Conservation (phyloP, 1,140 invertebrate species). For the Drosophila chauvacae region DNA sequence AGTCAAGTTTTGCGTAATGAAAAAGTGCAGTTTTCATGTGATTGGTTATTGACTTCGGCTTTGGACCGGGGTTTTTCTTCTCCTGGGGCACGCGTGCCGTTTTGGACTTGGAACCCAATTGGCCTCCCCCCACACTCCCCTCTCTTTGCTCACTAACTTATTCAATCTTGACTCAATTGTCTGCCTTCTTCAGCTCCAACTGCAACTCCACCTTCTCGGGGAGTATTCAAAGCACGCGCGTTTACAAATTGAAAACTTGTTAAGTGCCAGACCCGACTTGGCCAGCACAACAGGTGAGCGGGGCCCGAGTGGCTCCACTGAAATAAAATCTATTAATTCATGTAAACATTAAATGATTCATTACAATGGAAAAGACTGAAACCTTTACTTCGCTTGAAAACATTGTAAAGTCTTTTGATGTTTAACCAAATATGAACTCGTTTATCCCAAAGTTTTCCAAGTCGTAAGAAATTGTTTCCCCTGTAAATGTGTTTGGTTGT, state of each 20-base stretch:
- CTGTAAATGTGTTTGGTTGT: constrained; percentile 10
- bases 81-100: constrained; percentile 38
- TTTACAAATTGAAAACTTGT: constrained; percentile 83
- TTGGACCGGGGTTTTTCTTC: constrained; percentile 14
- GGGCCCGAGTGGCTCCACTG: constrained; percentile 5
- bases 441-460: neutral
- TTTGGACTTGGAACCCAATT: constrained; percentile 57
- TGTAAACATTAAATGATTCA: neutral
- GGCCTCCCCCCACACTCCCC: constrained; percentile 18
- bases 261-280: constrained; percentile 57
- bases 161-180: constrained; percentile 59
- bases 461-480: too few relatives aligned
- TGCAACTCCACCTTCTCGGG: constrained; percentile 28
- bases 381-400: neutral
- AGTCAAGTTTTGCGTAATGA: constrained; percentile 34
- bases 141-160: constrained; percentile 11
- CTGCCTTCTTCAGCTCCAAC: constrained; percentile 40
- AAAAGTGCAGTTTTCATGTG: constrained; percentile 21
- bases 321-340: constrained; percentile 2
- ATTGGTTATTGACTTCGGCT: constrained; percentile 31
- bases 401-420: neutral
- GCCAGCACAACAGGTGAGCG: constrained; percentile 66
- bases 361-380: neutral
- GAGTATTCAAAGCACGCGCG: constrained; percentile 81
- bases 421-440: neutral